Conservation (phyloP, 2,113 vertebrate genomes). For the Sylvilagus bachmani region DNA sequence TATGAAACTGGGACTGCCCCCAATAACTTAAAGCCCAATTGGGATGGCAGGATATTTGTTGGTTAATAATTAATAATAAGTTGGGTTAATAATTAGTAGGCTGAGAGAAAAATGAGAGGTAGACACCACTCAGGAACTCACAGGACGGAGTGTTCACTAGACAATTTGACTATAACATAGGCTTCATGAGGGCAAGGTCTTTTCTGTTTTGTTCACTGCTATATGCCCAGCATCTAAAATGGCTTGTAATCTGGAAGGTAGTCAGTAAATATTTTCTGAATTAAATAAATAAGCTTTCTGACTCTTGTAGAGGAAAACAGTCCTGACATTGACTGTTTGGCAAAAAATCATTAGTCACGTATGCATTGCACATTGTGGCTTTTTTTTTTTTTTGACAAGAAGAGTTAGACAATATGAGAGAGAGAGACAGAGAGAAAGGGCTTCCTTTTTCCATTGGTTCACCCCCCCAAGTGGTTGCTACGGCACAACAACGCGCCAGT, state of each 20-base stretch:
- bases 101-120: constrained; percentile 16
- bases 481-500: too few species aligned
- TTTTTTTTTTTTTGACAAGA: too few species aligned
- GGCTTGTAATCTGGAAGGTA: not conserved
- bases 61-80: not conserved
- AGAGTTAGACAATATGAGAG: too few species aligned
- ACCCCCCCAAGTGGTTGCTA: too few species aligned
- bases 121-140: constrained; percentile 1
- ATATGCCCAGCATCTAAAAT: not conserved
- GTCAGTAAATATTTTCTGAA: constrained; percentile 27
- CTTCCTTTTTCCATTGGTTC: too few species aligned
- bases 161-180: not conserved
- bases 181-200: not conserved
- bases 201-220: constrained; percentile 4
- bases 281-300: constrained; percentile 46
- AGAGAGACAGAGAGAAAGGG: too few species aligned
- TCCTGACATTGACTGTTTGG: not conserved
- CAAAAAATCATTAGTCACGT: not conserved
- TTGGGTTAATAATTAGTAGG: constrained; percentile 13
- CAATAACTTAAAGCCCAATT: not conserved
- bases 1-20: not conserved
- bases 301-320: not conserved
- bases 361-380: not conserved
- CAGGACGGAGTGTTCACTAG: not conserved
- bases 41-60: not conserved